These are phyloP conservation scores for Ivindomyrus marchei DNA, from an alignment of 2,113 vertebrate species.

Conservation along the genomic window DNA sequence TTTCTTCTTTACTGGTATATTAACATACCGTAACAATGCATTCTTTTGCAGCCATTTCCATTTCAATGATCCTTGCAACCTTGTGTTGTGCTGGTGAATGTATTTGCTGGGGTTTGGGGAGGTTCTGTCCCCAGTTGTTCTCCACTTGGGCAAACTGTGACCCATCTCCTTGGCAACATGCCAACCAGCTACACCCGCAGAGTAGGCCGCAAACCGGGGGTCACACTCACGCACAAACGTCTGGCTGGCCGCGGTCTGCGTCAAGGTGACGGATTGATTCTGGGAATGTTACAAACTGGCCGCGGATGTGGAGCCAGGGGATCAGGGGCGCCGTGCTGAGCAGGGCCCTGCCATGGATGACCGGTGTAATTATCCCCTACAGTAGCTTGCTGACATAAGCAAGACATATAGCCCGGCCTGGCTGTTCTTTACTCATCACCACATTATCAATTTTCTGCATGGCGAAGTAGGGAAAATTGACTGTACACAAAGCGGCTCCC, in stretches of 20 bases:
- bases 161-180: background rate
- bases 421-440: constrained; percentile 51
- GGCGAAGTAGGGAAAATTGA: constrained; percentile 57
- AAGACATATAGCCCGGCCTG: constrained; percentile 45
- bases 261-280: background rate
- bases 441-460: constrained; percentile 59
- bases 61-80: background rate
- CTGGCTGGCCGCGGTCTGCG: background rate
- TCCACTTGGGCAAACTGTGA: background rate
- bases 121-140: background rate
- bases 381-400: constrained; percentile 45
- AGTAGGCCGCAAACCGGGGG: background rate
- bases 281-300: background rate
- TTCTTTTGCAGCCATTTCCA: background rate
- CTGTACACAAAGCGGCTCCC: constrained; percentile 51
- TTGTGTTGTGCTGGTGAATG: background rate
- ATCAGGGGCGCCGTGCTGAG: background rate
- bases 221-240: background rate
- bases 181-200: background rate
- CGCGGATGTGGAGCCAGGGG: background rate
- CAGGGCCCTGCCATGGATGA: background rate
- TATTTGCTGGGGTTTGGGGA: background rate
- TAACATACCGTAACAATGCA: background rate
- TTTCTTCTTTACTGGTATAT: background rate
- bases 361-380: constrained; percentile 38